Conservation (phyloP, 2,888 invertebrate species). For the Acanthosepion esculentum region DNA sequence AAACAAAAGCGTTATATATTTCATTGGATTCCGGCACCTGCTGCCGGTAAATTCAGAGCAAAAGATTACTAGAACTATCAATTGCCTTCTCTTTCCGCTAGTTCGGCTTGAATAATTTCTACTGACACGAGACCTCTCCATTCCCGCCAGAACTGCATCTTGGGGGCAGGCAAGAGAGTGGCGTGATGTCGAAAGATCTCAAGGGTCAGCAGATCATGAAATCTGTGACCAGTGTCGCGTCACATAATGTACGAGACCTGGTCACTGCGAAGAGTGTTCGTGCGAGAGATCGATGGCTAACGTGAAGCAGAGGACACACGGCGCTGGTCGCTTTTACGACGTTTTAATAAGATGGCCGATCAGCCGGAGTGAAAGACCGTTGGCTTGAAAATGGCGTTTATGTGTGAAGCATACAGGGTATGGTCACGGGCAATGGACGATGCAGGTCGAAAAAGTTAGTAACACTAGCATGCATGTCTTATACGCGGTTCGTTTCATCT, state of each 20-base stretch:
- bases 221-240: background rate
- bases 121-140: background rate
- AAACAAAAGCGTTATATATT: background rate
- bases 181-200: background rate
- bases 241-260: background rate
- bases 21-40: background rate
- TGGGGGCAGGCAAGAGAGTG: background rate
- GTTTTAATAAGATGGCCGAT: background rate
- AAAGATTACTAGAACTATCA: background rate
- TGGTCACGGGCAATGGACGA: background rate
- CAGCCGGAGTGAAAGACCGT: background rate
- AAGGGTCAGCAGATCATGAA: background rate
- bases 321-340: background rate
- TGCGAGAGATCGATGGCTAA: background rate
- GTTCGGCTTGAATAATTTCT: background rate
- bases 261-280: background rate
- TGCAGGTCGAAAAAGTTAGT: background rate
- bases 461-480: background rate
- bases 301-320: slow-evolving; percentile 2
- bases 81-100: background rate
- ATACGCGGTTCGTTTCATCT: background rate
- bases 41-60: background rate
- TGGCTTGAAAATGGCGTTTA: background rate
- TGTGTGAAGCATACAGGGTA: background rate
- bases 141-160: background rate